Conservation (phyloP, 2,888 invertebrate genomes). For the Drosophila affinis region DNA sequence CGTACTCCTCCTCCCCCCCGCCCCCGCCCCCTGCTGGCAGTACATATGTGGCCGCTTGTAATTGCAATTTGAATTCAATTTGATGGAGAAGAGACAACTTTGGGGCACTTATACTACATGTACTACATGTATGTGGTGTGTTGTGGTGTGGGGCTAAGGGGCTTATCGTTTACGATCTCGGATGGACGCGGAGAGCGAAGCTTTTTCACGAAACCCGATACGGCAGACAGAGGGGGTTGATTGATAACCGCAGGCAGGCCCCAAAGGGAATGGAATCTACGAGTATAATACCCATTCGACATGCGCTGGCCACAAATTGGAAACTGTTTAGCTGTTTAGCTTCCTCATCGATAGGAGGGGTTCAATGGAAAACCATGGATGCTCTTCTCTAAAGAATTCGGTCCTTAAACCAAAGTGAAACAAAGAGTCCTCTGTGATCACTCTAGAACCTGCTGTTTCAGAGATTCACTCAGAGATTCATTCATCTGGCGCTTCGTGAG, state of each 20-base stretch:
- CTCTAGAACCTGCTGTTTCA: neutral
- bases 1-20: neutral
- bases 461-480: neutral
- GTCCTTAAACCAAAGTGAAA: too few relatives aligned
- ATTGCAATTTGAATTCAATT: constrained; percentile 49
- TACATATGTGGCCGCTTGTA: constrained; percentile 52
- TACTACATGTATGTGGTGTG: neutral
- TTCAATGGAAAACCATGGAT: neutral
- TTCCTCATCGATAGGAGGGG: constrained; percentile 12
- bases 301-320: constrained; percentile 23
- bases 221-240: constrained; percentile 28
- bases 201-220: constrained; percentile 34
- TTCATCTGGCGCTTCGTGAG: neutral
- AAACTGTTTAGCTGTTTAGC: constrained; percentile 15
- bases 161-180: constrained; percentile 66
- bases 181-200: constrained; percentile 9
- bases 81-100: constrained; percentile 15
- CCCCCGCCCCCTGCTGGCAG: constrained; percentile 18
- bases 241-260: constrained; percentile 28
- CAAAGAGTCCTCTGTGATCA: neutral
- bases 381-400: neutral
- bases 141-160: neutral
- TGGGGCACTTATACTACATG: neutral
- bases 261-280: neutral
- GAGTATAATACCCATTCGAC: neutral